phyloP scores from a whole-genome alignment of 2,113 vertebrate genomes.

The Centropristis striata region DNA sequence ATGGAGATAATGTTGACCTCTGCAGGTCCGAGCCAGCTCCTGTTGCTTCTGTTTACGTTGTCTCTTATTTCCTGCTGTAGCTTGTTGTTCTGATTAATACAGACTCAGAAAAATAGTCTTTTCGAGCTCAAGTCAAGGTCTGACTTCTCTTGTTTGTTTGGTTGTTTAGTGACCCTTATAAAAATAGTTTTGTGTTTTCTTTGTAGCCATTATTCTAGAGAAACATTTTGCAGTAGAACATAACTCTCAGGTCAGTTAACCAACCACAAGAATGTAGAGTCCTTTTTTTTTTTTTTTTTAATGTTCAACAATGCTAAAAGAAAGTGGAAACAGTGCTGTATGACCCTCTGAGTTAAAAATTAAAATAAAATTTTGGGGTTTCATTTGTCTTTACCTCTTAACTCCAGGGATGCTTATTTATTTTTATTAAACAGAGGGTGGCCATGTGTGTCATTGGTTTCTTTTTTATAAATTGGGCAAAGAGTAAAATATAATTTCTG shows the following conservation, averaged over 20 bases:
- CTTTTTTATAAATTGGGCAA: conserved; percentile 5
- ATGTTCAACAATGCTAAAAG: no score
- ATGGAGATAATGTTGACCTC: background rate
- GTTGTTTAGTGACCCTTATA: no score
- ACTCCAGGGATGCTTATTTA: background rate
- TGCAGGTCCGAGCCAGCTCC: background rate
- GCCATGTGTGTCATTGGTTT: background rate
- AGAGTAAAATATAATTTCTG: no score
- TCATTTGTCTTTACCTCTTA: conserved; percentile 4
- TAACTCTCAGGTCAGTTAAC: no score
- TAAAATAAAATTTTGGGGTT: conserved; percentile 33
- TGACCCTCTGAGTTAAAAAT: background rate
- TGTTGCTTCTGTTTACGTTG: background rate
- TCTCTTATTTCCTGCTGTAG: background rate
- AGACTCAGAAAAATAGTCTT: background rate
- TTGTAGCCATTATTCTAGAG: background rate
- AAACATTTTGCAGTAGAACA: conserved; percentile 27
- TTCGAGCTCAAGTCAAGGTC: background rate
- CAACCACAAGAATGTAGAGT: no score
- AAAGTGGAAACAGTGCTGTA: no score
- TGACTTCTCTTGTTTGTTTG: conserved; percentile 2
- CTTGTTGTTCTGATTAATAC: background rate
- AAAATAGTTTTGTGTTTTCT: no score
- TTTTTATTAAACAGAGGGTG: conserved; percentile 19
- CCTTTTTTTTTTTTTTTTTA: no score